Evolutionary conservation across 2,888 invertebrate species (phyloP).

Genomic region (Drepanosiphum platanoidis): DNA sequence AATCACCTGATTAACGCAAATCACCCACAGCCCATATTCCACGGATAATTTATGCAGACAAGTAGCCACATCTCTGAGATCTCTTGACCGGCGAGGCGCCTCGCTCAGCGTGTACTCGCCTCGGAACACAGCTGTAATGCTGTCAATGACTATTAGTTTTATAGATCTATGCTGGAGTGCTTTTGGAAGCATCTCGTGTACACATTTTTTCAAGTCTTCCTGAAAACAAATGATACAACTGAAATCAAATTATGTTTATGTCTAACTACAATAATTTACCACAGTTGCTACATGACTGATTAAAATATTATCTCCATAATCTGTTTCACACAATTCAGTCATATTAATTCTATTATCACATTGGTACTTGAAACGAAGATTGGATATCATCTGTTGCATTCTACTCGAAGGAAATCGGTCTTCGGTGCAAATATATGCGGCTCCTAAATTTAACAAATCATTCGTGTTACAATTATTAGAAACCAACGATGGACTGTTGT

Average conservation of each 20-base stretch:
- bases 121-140: slow-evolving; percentile 78
- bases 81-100: slow-evolving; percentile 70
- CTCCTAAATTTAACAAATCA: slow-evolving; percentile 67
- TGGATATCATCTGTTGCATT: slow-evolving; percentile 70
- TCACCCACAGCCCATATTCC: slow-evolving; percentile 71
- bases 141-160: slow-evolving; percentile 74
- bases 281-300: slow-evolving; percentile 75
- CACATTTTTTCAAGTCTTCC: slow-evolving; percentile 71
- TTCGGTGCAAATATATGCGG: slow-evolving; percentile 82
- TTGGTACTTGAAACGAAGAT: slow-evolving; percentile 62
- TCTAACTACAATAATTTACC: slow-evolving; percentile 66
- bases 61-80: slow-evolving; percentile 72
- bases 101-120: slow-evolving; percentile 71
- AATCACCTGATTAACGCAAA: slow-evolving; percentile 79
- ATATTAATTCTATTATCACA: slow-evolving; percentile 57
- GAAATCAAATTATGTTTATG: slow-evolving; percentile 18
- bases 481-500: not conserved
- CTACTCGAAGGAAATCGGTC: slow-evolving; percentile 79
- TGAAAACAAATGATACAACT: slow-evolving; percentile 66
- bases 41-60: slow-evolving; percentile 71
- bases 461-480: not conserved
- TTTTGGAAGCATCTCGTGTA: slow-evolving; percentile 70
- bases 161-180: slow-evolving; percentile 68
- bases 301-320: slow-evolving; percentile 73
- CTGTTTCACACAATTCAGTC: slow-evolving; percentile 64